Evolutionary conservation across 2,888 invertebrate species (phyloP).

Genomic region (Eupithecia inturbata): DNA sequence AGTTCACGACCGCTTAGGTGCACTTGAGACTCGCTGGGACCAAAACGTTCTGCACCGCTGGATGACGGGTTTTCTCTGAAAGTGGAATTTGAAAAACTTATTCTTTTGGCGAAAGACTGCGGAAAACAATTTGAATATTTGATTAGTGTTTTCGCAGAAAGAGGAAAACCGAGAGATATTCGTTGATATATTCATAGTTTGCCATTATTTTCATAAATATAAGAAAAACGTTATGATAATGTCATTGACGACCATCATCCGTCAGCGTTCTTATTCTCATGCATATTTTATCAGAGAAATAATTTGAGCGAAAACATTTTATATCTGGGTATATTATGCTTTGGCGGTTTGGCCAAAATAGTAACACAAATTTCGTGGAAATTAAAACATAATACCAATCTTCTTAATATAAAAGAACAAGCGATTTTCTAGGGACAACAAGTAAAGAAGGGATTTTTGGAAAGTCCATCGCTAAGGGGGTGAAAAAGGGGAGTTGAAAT

Average conservation of each 20-base stretch:
- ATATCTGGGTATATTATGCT: background rate
- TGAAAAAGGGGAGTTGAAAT: no score
- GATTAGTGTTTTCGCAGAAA: conserved; percentile 25
- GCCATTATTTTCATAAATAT: conserved; percentile 51
- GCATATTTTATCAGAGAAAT: conserved; percentile 23
- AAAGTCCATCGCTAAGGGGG: no score
- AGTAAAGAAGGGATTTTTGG: no score
- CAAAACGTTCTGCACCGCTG: conserved; percentile 63
- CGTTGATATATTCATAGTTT: conserved; percentile 30
- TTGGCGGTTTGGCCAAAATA: background rate
- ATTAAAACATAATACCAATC: background rate
- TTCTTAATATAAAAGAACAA: no score
- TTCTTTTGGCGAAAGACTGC: conserved; percentile 30
- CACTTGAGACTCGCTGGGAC: conserved; percentile 58
- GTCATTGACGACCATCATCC: conserved; percentile 46
- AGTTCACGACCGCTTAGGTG: conserved; percentile 63
- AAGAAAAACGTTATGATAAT: conserved; percentile 54
- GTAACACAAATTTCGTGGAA: no score
- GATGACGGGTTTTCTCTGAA: conserved; percentile 52
- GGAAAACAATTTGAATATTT: conserved; percentile 32
- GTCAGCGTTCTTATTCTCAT: conserved; percentile 30
- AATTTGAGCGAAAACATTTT: conserved; percentile 29
- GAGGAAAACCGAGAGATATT: conserved; percentile 33
- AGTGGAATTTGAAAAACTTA: conserved; percentile 49
- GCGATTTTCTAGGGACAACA: no score